phyloP scores from a whole-genome alignment of 2,888 invertebrate species.

The Sialis fuliginosa region DNA sequence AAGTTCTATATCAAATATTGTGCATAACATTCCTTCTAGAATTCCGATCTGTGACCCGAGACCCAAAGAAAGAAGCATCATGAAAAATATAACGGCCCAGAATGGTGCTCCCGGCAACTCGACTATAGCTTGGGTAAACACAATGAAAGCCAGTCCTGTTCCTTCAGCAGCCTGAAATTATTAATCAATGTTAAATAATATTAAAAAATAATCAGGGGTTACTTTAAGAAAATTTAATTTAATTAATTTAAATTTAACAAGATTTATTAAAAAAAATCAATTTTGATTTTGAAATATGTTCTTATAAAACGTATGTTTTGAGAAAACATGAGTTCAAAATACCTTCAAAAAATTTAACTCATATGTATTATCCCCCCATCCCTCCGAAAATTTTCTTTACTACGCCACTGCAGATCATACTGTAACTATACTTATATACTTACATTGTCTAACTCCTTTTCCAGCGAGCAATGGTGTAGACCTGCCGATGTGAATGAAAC shows the following conservation, averaged over 20 bases:
- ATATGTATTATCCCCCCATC: no score
- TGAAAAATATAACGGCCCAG: slow-evolving; percentile 92
- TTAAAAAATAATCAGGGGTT: no score
- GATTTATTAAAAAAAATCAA: no score
- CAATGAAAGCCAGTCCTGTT: slow-evolving; percentile 88
- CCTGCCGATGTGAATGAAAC: slow-evolving; percentile 26
- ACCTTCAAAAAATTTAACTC: no score
- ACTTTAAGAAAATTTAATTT: no score
- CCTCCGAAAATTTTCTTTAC: no score
- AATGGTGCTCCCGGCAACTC: slow-evolving; percentile 86
- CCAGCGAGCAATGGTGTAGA: slow-evolving; percentile 49
- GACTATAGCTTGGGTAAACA: slow-evolving; percentile 93
- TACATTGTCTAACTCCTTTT: slow-evolving; percentile 59
- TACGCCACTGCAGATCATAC: no score
- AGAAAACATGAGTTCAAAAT: no score
- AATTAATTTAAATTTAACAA: no score
- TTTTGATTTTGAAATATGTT: no score
- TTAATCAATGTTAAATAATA: no score
- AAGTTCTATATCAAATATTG: slow-evolving; percentile 83
- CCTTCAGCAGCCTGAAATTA: slow-evolving; percentile 75
- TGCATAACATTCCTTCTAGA: slow-evolving; percentile 90
- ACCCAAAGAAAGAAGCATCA: slow-evolving; percentile 85
- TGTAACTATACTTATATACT: slow-evolving; percentile 12
- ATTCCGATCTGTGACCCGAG: slow-evolving; percentile 93
- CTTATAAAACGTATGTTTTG: no score